These are phyloP conservation scores for Drosophila fulvimacula DNA, from an alignment of 2,888 invertebrate species.

Conservation along the genomic window DNA sequence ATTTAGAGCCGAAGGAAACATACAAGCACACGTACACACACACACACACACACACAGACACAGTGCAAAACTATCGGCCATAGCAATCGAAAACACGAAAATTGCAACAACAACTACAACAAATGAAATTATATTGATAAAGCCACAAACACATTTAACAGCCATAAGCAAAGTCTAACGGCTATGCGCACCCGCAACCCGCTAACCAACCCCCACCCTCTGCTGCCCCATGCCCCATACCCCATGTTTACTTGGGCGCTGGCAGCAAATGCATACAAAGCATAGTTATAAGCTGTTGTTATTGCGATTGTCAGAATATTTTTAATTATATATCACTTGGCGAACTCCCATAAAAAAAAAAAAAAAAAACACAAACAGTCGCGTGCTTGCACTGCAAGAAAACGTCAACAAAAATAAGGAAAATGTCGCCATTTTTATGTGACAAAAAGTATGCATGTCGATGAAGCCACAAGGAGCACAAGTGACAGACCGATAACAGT, in stretches of 20 bases:
- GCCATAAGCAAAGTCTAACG: conserved; percentile 63
- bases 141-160: conserved; percentile 74
- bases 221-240: neutral
- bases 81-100: conserved; percentile 67
- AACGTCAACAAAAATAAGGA: neutral
- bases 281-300: conserved; percentile 31
- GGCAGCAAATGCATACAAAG: conserved; percentile 22
- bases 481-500: neutral
- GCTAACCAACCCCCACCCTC: neutral
- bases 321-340: conserved; percentile 59
- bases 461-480: neutral
- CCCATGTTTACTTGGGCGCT: conserved; percentile 19
- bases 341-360: conserved; percentile 11
- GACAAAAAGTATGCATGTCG: neutral
- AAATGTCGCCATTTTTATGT: neutral
- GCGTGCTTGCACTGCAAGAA: conserved; percentile 68
- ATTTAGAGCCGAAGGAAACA: conserved; percentile 68
- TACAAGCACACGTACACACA: conserved; percentile 37
- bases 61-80: conserved; percentile 54
- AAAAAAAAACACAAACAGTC: conserved; percentile 40
- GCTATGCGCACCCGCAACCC: conserved; percentile 24
- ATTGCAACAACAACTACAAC: conserved; percentile 60
- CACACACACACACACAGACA: conserved; percentile 19
- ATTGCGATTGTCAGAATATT: conserved; percentile 60
- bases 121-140: conserved; percentile 76